Percentiles rank a stretch among this genome's conserved stretches.
phyloP scores from a whole-genome alignment of 2,797 vertebrate species.

The Melanotaenia trifasciata region DNA sequence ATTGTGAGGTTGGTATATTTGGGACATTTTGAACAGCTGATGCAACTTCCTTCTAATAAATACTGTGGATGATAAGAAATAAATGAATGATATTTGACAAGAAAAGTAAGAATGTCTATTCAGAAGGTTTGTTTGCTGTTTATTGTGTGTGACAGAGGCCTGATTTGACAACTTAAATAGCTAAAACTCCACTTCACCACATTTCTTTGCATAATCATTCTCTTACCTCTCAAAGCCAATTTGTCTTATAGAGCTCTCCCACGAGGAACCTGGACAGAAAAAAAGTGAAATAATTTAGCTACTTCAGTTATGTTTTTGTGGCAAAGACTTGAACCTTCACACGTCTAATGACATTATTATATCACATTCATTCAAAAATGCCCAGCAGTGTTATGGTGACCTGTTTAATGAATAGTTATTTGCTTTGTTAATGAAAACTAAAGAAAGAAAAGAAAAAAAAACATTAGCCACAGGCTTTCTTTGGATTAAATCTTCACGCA shows the following conservation, averaged over 20 bases:
- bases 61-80: background rate
- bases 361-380: slow-evolving; percentile 19
- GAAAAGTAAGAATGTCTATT: background rate
- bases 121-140: background rate
- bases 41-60: slow-evolving; percentile 7
- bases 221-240: slow-evolving; percentile 98
- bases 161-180: background rate
- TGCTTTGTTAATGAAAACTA: background rate
- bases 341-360: slow-evolving; percentile 12
- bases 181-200: background rate
- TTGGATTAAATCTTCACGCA: slow-evolving; percentile 15
- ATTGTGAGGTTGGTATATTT: slow-evolving; percentile 42
- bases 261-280: slow-evolving; percentile 87
- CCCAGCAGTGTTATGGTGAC: background rate
- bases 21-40: slow-evolving; percentile 25
- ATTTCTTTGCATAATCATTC: background rate
- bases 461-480: slow-evolving; percentile 9
- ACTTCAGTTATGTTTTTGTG: background rate
- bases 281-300: slow-evolving; percentile 45
- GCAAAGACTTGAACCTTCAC: slow-evolving; percentile 7
- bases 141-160: background rate
- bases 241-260: slow-evolving; percentile 95
- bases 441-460: slow-evolving; percentile 11
- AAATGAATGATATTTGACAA: background rate
- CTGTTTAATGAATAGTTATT: background rate